Base-by-base conservation (phyloP, 1,140 invertebrate genomes). In the Bombus confusus region DNA sequence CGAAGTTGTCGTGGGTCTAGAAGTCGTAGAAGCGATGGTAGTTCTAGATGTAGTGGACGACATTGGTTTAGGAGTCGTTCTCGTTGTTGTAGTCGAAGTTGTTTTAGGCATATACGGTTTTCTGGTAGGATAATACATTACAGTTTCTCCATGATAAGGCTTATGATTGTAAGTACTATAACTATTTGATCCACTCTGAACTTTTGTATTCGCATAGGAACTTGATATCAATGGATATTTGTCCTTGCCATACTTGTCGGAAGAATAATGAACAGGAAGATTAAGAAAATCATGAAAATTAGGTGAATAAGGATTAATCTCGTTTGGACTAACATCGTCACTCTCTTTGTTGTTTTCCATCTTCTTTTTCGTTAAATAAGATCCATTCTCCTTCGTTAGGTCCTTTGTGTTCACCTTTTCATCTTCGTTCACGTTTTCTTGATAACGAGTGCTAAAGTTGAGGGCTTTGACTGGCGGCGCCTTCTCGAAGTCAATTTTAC, bases 201-300 rank as follows among this genome's bases (percentile, higher is more conserved):
- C 96, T 93, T 97, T 97, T 0, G 97, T 96, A 87, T 97, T 97
- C 0, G 97, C 97, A 88, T 97, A 97, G 4, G 97, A 97, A 86
- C 95, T 97, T 4, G 97, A 97, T 57, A 97, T 97, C 39, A 97
- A 87, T 0, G 97, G 97, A 90, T 96, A 97, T 80, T 95, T 96
- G n/a, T 94, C 93, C 41, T 92, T 94, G 2, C 96, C 95, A 72
- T 97, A 97, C 88, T 96, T 96, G 3, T 96, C 96, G 3, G 96
- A 96, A 8, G 96, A 96, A 88, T 97, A 97, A 80, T 96, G 96
- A 0, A 96, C 96, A 0, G 97, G 97, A n/a, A 97, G 91, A 92
- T 97, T 97, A 0, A 97, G 93, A 88, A 97, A 97, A 88, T 97
- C 96, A 82, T 97, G 96, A 85, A 97, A 96, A 90, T 96, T 97